Conservation (phyloP, 92 coral and sea anemone species). For the Meandrina meandrites region DNA sequence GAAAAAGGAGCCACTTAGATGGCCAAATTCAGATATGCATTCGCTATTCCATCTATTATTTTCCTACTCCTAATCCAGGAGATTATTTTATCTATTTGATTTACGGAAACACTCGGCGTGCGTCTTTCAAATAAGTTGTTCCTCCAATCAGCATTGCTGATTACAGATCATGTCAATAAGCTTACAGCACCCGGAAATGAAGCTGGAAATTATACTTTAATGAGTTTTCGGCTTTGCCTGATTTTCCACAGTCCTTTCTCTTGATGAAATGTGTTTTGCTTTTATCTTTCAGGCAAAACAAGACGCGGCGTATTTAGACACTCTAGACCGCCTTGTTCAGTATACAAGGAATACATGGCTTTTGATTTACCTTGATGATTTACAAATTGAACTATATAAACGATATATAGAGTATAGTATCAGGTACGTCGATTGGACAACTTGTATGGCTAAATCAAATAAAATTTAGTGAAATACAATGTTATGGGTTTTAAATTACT, state of each 20-base stretch:
- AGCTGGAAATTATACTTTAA: conserved; percentile 6
- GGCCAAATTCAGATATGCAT: not conserved
- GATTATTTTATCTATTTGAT: not conserved
- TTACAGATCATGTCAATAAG: conserved; percentile 2
- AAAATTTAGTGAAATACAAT: not conserved
- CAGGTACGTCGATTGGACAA: not conserved
- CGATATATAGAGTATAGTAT: not conserved
- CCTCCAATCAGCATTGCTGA: conserved; percentile 1
- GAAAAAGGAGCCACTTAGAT: not conserved
- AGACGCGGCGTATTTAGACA: not conserved
- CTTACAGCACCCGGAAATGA: conserved; percentile 21
- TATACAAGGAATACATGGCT: not conserved
- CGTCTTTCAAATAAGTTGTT: not conserved
- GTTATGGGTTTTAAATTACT: not conserved
- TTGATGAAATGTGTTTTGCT: not conserved
- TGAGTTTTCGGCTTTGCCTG: conserved; percentile 9
- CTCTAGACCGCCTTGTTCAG: not conserved
- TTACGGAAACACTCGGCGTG: not conserved
- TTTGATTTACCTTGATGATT: not conserved
- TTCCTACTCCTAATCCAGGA: not conserved
- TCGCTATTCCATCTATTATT: not conserved
- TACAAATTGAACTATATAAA: not conserved
- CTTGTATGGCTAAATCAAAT: not conserved
- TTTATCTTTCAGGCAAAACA: not conserved
- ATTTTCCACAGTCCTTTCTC: not conserved